Percentiles rank a stretch among this genome's conserved stretches.
Evolutionary conservation across 2,888 invertebrate species (phyloP).

Genomic region (Epinotia bilunana): DNA sequence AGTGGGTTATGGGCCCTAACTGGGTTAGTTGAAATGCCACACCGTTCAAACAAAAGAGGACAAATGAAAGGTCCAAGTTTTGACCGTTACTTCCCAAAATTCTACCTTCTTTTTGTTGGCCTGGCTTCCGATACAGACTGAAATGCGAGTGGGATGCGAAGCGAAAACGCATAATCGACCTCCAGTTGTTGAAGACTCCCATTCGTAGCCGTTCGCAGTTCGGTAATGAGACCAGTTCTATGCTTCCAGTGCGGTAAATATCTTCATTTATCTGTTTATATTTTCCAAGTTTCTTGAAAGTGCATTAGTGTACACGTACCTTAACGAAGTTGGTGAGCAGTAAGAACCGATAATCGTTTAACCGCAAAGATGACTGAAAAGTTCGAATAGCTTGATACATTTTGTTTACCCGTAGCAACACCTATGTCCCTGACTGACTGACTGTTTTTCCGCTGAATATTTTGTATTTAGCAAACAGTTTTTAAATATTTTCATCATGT

Average conservation of each 20-base stretch:
- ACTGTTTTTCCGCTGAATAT: no score
- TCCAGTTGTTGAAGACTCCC: conserved; percentile 57
- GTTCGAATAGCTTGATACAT: background rate
- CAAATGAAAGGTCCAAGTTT: no score
- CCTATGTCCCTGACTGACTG: no score
- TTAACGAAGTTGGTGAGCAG: background rate
- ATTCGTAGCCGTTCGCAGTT: conserved; percentile 9
- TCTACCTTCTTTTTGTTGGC: no score
- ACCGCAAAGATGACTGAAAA: background rate
- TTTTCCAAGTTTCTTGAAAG: background rate
- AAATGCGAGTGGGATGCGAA: background rate
- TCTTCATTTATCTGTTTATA: background rate
- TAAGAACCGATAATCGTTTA: background rate
- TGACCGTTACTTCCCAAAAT: no score
- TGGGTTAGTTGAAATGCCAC: no score
- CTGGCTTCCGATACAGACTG: background rate
- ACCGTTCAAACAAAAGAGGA: no score
- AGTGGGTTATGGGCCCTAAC: no score
- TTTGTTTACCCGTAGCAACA: no score
- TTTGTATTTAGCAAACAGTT: no score
- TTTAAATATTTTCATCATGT: no score
- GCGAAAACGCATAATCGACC: background rate
- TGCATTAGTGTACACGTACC: background rate
- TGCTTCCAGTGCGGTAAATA: conserved; percentile 1
- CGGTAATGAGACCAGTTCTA: conserved; percentile 14